Conservation (phyloP, 2,113 vertebrate species). For the Cyanoramphus novaezelandiae region DNA sequence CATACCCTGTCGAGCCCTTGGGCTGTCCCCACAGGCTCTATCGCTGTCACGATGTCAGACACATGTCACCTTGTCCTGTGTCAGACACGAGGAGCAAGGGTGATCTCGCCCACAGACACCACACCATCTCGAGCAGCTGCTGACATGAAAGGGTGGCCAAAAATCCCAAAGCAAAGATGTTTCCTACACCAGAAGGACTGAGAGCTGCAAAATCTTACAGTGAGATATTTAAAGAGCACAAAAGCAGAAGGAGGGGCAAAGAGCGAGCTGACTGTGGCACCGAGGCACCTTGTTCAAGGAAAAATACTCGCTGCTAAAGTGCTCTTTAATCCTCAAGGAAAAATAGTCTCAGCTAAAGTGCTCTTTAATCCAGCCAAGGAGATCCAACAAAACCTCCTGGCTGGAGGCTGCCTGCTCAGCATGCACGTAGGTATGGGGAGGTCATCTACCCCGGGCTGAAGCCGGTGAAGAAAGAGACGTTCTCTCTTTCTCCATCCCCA, state of each 20-base stretch:
- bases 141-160: not conserved
- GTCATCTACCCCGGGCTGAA: not conserved
- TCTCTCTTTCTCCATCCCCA: not conserved
- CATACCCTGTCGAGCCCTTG: not conserved
- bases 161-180: not conserved
- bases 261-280: not conserved
- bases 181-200: not conserved
- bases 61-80: rapidly evolving
- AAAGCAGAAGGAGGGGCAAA: not conserved
- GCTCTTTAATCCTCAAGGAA: not conserved
- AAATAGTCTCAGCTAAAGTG: not conserved
- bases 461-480: not conserved
- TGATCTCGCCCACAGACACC: rapidly evolving
- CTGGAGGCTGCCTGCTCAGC: not conserved
- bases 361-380: not conserved
- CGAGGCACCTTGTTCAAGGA: not conserved
- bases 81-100: not conserved
- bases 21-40: rapidly evolving
- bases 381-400: not conserved
- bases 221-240: not conserved
- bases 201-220: not conserved
- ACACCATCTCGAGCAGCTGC: rapidly evolving
- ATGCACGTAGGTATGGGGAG: rapidly evolving
- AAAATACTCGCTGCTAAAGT: not conserved
- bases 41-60: not conserved